Evolutionary conservation across 2,113 vertebrate species (phyloP).

Genomic region (Mionectes macconnelli): DNA sequence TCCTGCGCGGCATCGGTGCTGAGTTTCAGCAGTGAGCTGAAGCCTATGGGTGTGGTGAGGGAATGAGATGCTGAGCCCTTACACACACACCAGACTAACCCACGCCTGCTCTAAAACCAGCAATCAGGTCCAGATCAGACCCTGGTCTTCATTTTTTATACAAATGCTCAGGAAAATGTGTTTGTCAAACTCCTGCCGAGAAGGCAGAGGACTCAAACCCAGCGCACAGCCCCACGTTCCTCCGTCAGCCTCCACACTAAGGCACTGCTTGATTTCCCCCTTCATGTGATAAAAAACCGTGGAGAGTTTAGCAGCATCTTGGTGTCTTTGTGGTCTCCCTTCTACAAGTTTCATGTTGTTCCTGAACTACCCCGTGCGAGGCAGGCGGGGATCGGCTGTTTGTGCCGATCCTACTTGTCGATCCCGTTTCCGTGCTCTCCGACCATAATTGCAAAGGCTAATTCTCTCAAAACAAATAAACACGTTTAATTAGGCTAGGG

Average conservation of each 20-base stretch:
- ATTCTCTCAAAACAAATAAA: slow-evolving; percentile 48
- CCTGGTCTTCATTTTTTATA: rapidly evolving
- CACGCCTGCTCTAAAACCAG: background rate
- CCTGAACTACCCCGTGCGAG: background rate
- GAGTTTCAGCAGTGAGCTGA: background rate
- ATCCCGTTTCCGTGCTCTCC: background rate
- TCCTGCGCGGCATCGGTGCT: rapidly evolving
- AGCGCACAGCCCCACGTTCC: background rate
- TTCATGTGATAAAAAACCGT: rapidly evolving
- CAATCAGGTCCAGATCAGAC: background rate
- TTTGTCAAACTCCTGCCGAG: rapidly evolving
- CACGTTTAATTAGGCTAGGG: slow-evolving; percentile 13
- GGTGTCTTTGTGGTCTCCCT: background rate
- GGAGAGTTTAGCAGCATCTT: rapidly evolving
- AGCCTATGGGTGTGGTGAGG: rapidly evolving
- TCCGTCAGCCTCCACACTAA: background rate
- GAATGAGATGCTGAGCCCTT: background rate
- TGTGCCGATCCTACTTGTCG: rapidly evolving
- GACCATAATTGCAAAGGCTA: background rate
- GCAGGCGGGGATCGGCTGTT: background rate
- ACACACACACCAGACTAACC: background rate
- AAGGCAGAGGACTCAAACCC: background rate
- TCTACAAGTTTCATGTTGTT: background rate
- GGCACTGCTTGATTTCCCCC: background rate
- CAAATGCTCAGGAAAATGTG: background rate